A percentile compares a stretch with the other conserved stretches of the same genome.
phyloP scores from a whole-genome alignment of 2,113 vertebrate species.

The Haemorhous mexicanus region DNA sequence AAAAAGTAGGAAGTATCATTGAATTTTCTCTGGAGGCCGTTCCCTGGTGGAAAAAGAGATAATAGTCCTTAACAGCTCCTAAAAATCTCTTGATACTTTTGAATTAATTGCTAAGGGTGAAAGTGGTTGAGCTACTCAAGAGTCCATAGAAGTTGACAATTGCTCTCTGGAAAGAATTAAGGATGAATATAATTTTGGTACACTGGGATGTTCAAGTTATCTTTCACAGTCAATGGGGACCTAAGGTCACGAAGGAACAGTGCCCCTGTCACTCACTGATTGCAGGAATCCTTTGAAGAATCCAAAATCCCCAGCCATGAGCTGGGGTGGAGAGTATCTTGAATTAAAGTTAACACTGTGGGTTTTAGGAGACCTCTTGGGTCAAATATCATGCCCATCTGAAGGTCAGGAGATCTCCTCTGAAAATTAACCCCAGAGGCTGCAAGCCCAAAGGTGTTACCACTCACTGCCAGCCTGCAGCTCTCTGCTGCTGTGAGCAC shows the following conservation, averaged over 20 bases:
- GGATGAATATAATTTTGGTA: not conserved
- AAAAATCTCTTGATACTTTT: not conserved
- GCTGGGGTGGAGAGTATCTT: not conserved
- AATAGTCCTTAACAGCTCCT: slow-evolving; percentile 18
- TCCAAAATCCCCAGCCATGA: not conserved
- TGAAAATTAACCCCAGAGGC: not conserved
- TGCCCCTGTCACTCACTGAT: not conserved
- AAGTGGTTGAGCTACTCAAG: not conserved
- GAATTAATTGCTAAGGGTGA: not conserved
- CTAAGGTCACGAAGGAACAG: not conserved
- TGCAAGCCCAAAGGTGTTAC: not conserved
- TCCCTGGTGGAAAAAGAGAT: not conserved
- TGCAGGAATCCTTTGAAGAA: not conserved
- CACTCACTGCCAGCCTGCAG: not conserved
- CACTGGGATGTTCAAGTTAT: not conserved
- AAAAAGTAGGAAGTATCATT: not conserved
- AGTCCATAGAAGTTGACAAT: not conserved
- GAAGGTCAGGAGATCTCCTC: not conserved
- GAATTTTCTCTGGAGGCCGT: not conserved
- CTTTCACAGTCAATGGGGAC: not conserved
- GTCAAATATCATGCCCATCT: not conserved
- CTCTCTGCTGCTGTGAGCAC: not conserved
- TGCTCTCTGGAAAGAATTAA: slow-evolving; percentile 2
- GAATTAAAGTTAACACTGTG: not conserved
- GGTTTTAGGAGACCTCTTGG: not conserved